Base-by-base conservation (phyloP, 2,888 invertebrate species). In the Drosophila parthenogenetica region DNA sequence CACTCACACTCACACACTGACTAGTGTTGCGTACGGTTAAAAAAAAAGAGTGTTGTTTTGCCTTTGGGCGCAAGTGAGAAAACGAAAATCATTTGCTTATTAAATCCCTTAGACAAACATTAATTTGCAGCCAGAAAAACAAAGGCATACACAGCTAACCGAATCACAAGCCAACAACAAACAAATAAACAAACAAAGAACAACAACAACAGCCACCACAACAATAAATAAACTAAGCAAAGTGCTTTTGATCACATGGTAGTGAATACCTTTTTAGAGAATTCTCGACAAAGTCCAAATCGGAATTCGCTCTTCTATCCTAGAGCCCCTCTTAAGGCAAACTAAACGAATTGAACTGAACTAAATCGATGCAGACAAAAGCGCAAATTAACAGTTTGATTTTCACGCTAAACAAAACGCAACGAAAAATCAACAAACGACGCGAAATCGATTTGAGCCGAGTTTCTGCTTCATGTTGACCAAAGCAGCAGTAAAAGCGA, bases 351-450 rank as follows among this genome's bases (percentile, higher is more conserved):
- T 48, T 62, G 65, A 66, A 70, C 57, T 53, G 64, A 42, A 58
- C 51, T 43, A 57, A 78, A 69, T 62, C 75, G 61, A 14, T 64
- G 69, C 84, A 78, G 87, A 89, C 85, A 87, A 89, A 85, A 84
- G 88, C 87, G 77, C 73, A 85, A 85, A 89, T 85, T 87, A 89
- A 85, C 85, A 87, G 89, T 89, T 87, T 89, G 89, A 87, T 87
- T 85, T 85, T 81, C 80, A 85, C 75, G 81, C 88, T 77, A 81
- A 85, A 87, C 88, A 85, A 87, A 84, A 84, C 85, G 87, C 81
- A 76, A 68, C 76, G 77, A 73, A 85, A 87, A 85, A 89, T 81
- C 82, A 89, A 89, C 86, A 89, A 73, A 76, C 73, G 66, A 55
- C 50, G 82, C 73, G 71, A 87, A 89, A 84, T 83, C 83, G 87